Conservation (phyloP, 2,888 invertebrate genomes). For the Ecliptopera silaceata region DNA sequence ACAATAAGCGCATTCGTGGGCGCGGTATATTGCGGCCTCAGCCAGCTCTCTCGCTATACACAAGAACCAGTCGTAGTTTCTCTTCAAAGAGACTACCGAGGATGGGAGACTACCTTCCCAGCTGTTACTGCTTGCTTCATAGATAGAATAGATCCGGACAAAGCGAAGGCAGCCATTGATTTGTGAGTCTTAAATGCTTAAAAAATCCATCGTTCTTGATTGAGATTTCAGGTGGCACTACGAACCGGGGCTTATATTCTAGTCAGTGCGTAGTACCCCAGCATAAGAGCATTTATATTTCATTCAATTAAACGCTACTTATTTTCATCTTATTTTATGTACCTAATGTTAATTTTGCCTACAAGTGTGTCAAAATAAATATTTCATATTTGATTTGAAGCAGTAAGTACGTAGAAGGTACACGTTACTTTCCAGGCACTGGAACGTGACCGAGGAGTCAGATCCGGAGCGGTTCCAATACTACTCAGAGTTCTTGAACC, state of each 20-base stretch:
- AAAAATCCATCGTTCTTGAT: too few species aligned
- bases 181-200: constrained; percentile 42
- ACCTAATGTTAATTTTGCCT: too few species aligned
- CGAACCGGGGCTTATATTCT: too few species aligned
- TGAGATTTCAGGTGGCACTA: too few species aligned
- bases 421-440: constrained; percentile 47
- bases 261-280: too few species aligned
- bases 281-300: too few species aligned
- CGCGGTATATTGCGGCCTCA: constrained; percentile 66
- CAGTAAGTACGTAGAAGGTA: background rate
- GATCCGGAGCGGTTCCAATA: constrained; percentile 63
- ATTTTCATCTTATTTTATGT: too few species aligned
- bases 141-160: constrained; percentile 60
- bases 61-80: constrained; percentile 76
- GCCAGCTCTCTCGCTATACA: constrained; percentile 66
- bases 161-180: constrained; percentile 56
- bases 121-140: constrained; percentile 74
- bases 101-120: constrained; percentile 74
- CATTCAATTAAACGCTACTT: too few species aligned
- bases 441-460: constrained; percentile 70
- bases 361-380: too few species aligned
- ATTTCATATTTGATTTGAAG: too few species aligned
- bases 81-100: constrained; percentile 68
- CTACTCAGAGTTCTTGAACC: constrained; percentile 69
- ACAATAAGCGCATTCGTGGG: constrained; percentile 63